These are phyloP conservation scores for Diadema setosum DNA, from an alignment of 35 echinoderm and acorn worm genomes.

Conservation along the genomic window DNA sequence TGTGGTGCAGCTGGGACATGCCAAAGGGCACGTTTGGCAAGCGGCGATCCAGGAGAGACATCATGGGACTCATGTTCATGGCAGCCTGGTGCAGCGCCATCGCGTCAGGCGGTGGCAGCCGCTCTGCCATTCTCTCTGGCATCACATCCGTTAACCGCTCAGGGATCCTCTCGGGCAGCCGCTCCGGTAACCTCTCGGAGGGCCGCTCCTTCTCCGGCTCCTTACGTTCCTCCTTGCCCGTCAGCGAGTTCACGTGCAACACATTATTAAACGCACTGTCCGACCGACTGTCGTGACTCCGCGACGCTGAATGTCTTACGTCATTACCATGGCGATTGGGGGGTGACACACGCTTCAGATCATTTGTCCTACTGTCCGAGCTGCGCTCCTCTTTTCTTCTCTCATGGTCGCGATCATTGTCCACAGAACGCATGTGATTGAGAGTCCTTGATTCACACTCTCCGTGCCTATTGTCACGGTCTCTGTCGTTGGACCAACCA, in stretches of 20 bases:
- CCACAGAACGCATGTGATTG: neutral
- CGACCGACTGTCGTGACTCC: constrained; percentile 36
- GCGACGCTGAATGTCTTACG: neutral
- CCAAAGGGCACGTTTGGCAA: constrained; percentile 31
- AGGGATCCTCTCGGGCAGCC: constrained; percentile 18
- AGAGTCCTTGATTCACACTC: constrained; percentile 33
- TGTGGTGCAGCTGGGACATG: constrained; percentile 24
- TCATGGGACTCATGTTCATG: constrained; percentile 30
- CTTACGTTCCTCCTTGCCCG: constrained; percentile 47
- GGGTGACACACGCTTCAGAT: neutral
- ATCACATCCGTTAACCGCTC: neutral
- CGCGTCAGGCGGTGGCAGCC: neutral
- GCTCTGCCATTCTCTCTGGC: neutral
- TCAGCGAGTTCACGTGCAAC: constrained; percentile 47
- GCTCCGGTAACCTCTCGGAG: constrained; percentile 8
- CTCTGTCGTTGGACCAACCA: constrained; percentile 32
- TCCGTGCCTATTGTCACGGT: constrained; percentile 1
- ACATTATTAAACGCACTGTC: constrained; percentile 95
- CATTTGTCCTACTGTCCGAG: neutral
- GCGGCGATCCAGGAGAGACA: constrained; percentile 70
- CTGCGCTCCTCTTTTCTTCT: constrained; percentile 7
- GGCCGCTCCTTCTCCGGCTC: constrained; percentile 54
- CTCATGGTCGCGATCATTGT: constrained; percentile 10
- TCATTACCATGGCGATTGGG: constrained; percentile 21
- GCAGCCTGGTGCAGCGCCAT: constrained; percentile 18